Percentiles rank a stretch among this genome's conserved stretches.
Conservation (phyloP, 2,113 vertebrate species). For the Lutjanus erythropterus region DNA sequence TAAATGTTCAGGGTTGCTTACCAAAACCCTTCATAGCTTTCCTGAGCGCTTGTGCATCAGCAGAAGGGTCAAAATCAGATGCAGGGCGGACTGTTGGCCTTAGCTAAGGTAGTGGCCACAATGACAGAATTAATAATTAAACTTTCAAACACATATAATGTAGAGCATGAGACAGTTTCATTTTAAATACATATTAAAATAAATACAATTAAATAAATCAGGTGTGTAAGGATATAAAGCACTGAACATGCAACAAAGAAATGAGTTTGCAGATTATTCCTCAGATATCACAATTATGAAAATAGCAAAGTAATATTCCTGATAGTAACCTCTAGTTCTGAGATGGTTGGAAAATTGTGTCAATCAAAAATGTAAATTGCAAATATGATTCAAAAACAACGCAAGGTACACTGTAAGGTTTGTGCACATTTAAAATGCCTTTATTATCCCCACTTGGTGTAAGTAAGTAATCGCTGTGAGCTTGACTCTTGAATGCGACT, state of each 20-base stretch:
- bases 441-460: too few relatives aligned
- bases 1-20: slow-evolving; percentile 63
- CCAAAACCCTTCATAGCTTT: slow-evolving; percentile 99
- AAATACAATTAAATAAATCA: not conserved
- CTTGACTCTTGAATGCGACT: too few relatives aligned
- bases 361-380: too few relatives aligned
- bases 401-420: too few relatives aligned
- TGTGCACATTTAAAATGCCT: too few relatives aligned
- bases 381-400: too few relatives aligned
- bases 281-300: slow-evolving; percentile 4
- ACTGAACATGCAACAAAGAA: slow-evolving; percentile 38
- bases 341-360: too few relatives aligned
- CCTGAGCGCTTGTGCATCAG: slow-evolving; percentile 92
- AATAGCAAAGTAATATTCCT: slow-evolving; percentile 15
- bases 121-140: slow-evolving; percentile 9
- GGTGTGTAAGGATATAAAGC: not conserved
- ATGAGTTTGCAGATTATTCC: slow-evolving; percentile 1
- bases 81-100: slow-evolving; percentile 87
- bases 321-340: slow-evolving; percentile 35
- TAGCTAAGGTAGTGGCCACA: slow-evolving; percentile 80
- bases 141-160: not conserved
- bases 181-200: not conserved
- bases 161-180: not conserved
- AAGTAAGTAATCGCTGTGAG: too few relatives aligned
- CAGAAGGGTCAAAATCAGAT: slow-evolving; percentile 85